Percentiles rank a stretch among this genome's conserved stretches.
phyloP scores from a whole-genome alignment of 2,113 vertebrate genomes.

The Eolophus roseicapilla region DNA sequence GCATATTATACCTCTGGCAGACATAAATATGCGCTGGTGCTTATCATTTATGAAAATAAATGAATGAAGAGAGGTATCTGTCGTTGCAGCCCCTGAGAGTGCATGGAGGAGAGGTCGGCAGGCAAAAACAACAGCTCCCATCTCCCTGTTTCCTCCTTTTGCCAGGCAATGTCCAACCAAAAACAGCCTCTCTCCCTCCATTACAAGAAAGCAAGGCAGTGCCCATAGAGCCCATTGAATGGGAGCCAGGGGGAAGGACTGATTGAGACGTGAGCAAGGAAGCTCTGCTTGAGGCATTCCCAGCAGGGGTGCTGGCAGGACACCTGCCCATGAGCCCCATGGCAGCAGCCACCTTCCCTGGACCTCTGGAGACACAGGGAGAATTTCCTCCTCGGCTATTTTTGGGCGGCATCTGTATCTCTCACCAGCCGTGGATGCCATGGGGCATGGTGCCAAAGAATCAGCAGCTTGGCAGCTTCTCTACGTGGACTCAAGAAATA shows the following conservation, averaged over 20 bases:
- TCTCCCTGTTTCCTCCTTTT: neutral
- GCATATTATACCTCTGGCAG: neutral
- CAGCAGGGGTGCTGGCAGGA: accelerated
- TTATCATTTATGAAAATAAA: neutral
- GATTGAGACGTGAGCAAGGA: neutral
- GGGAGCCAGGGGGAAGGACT: neutral
- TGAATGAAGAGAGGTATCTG: neutral
- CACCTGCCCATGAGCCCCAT: neutral
- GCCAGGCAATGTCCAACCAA: neutral
- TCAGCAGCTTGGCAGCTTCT: constrained; percentile 49
- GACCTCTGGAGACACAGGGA: neutral
- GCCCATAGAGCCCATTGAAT: accelerated
- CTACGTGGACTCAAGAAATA: constrained; percentile 30
- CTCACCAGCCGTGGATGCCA: constrained; percentile 10
- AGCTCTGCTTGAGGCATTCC: neutral
- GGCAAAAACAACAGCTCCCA: neutral
- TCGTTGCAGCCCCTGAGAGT: neutral
- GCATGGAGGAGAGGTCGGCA: neutral
- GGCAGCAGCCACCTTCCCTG: neutral
- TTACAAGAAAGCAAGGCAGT: neutral
- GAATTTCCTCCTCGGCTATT: constrained; percentile 59
- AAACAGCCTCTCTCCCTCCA: neutral
- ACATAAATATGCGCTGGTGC: neutral
- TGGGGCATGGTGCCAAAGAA: neutral
- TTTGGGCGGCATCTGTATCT: constrained; percentile 39